Evolutionary conservation across 2,113 vertebrate species (phyloP).

Genomic region (Ochotona princeps): DNA sequence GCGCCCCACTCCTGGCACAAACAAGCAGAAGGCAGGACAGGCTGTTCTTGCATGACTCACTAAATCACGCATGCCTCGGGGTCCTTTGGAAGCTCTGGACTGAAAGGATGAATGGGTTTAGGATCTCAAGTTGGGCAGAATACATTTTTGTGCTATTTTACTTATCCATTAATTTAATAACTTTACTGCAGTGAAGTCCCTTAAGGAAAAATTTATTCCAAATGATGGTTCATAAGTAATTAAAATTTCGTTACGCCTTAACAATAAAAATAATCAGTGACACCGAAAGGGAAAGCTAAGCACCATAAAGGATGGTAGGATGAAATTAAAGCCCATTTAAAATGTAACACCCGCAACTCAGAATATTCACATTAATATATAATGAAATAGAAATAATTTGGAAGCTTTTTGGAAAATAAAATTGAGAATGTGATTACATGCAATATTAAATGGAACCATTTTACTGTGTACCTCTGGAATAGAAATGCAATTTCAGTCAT

Average conservation of each 20-base stretch:
- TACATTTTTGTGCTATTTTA: conserved; percentile 62
- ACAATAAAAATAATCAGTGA: conserved; percentile 19
- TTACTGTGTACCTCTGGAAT: not conserved
- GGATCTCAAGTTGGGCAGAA: conserved; percentile 9
- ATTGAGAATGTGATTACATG: not conserved
- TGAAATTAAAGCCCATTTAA: not conserved
- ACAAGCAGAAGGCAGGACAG: conserved; percentile 14
- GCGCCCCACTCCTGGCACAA: conserved; percentile 3
- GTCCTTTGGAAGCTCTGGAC: not conserved
- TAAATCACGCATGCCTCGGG: conserved; percentile 24
- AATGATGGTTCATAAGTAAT: conserved; percentile 45
- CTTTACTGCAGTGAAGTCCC: conserved; percentile 3
- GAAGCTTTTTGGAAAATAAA: not conserved
- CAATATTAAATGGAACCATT: not conserved
- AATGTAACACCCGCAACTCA: not conserved
- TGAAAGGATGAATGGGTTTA: conserved; percentile 3
- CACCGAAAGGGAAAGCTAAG: not conserved
- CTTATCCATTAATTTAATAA: conserved; percentile 71
- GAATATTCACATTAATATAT: not conserved
- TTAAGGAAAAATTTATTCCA: conserved; percentile 65
- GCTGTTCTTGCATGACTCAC: conserved; percentile 59
- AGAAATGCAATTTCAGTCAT: conserved; percentile 24
- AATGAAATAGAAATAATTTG: not conserved
- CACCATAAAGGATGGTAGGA: not conserved
- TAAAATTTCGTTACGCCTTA: conserved; percentile 15